Percentiles rank a stretch among this genome's conserved stretches.
phyloP scores from a whole-genome alignment of 2,113 vertebrate species.

The Falcunculus frontatus region DNA sequence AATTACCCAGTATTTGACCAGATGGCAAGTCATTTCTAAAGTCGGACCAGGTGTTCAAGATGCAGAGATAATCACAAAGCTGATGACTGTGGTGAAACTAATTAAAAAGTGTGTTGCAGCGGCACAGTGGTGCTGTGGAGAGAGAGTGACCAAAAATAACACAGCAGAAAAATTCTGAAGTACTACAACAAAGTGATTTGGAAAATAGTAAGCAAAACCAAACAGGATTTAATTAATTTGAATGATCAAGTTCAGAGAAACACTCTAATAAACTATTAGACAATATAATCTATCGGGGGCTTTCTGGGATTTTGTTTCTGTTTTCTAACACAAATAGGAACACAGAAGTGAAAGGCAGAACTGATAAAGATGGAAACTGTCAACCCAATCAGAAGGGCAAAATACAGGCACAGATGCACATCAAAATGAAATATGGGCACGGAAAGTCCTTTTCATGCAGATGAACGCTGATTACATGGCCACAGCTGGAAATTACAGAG shows the following conservation, averaged over 20 bases:
- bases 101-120: constrained; percentile 63
- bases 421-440: constrained; percentile 37
- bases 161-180: neutral
- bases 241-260: neutral
- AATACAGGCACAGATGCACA: constrained; percentile 43
- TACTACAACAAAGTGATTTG: neutral
- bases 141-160: constrained; percentile 42
- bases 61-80: constrained; percentile 70
- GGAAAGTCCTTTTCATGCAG: constrained; percentile 12
- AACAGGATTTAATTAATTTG: constrained; percentile 43
- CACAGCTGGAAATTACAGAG: constrained; percentile 54
- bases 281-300: neutral
- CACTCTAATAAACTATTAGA: neutral
- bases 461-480: constrained; percentile 46
- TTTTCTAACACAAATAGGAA: neutral
- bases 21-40: constrained; percentile 74
- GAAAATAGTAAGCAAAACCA: constrained; percentile 35
- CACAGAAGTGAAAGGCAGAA: neutral
- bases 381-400: neutral
- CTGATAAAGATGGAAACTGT: constrained; percentile 41
- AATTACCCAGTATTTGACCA: constrained; percentile 72
- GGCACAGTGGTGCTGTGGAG: neutral
- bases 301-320: neutral
- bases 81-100: constrained; percentile 69
- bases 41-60: constrained; percentile 73